Evolutionary conservation across 92 coral and sea anemone species (phyloP).

Genomic region (Parazoanthus atlanticus): DNA sequence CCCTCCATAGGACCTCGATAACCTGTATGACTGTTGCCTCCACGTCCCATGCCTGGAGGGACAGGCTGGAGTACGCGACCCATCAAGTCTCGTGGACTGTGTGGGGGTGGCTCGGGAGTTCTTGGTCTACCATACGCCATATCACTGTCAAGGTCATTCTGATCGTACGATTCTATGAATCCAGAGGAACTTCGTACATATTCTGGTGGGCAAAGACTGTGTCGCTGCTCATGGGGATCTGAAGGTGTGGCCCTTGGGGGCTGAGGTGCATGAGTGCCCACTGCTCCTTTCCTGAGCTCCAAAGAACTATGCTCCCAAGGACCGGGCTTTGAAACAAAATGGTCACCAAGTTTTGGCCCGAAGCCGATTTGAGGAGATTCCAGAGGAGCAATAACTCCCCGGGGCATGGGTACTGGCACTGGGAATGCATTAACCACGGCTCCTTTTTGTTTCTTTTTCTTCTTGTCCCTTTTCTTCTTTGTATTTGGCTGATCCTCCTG

Average conservation of each 20-base stretch:
- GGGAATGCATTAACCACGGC: constrained; percentile 35
- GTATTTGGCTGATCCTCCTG: constrained; percentile 13
- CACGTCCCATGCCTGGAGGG: constrained; percentile 51
- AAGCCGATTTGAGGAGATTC: constrained; percentile 63
- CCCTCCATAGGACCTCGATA: constrained; percentile 52
- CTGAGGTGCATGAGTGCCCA: neutral
- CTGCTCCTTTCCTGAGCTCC: constrained; percentile 66
- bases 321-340: constrained; percentile 58
- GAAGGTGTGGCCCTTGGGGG: constrained; percentile 10
- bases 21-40: constrained; percentile 21
- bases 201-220: constrained; percentile 14
- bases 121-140: constrained; percentile 66
- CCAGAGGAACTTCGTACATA: neutral
- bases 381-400: constrained; percentile 80
- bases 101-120: constrained; percentile 76
- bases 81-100: constrained; percentile 50
- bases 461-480: constrained; percentile 71
- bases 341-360: constrained; percentile 67
- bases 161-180: constrained; percentile 5
- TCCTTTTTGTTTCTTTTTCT: constrained; percentile 67
- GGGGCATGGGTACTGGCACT: constrained; percentile 57
- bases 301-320: constrained; percentile 83
- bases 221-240: constrained; percentile 8
- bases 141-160: constrained; percentile 25
- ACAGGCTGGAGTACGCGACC: constrained; percentile 58